phyloP scores from a whole-genome alignment of 1,140 invertebrate genomes.

The Propsilocerus akamusi region DNA sequence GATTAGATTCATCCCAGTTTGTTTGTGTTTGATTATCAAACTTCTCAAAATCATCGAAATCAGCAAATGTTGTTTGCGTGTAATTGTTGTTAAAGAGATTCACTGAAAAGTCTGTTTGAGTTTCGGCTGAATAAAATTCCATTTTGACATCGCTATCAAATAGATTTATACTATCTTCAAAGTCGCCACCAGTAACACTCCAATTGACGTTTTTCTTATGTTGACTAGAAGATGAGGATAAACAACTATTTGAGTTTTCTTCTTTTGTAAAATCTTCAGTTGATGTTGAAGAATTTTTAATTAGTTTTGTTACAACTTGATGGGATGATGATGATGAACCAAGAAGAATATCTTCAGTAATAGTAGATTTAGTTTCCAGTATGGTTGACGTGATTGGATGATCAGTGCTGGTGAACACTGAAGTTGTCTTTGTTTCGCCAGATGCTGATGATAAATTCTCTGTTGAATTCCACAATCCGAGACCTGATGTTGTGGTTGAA shows the following conservation, averaged over 20 bases:
- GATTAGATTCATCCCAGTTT: constrained; percentile 1
- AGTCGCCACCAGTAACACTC: not conserved
- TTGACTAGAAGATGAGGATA: not conserved
- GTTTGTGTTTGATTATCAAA: not conserved
- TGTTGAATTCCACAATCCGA: too few relatives aligned
- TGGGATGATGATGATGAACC: not conserved
- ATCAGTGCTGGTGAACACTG: not conserved
- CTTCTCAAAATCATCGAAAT: not conserved
- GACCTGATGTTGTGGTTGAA: not conserved
- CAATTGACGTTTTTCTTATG: not conserved
- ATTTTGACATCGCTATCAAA: not conserved
- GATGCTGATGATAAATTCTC: too few relatives aligned
- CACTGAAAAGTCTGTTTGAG: not conserved
- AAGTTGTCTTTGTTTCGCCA: too few relatives aligned
- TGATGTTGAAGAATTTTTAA: not conserved
- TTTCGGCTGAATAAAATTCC: not conserved
- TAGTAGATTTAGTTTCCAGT: not conserved
- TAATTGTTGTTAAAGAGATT: not conserved
- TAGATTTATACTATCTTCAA: not conserved
- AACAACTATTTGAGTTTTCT: not conserved
- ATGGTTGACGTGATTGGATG: not conserved
- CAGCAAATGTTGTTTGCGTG: not conserved
- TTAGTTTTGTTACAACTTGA: not conserved
- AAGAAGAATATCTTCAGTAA: not conserved
- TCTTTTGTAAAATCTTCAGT: not conserved